These are phyloP conservation scores for Periphyllus acericola DNA, from an alignment of 2,888 invertebrate species.

Conservation along the genomic window DNA sequence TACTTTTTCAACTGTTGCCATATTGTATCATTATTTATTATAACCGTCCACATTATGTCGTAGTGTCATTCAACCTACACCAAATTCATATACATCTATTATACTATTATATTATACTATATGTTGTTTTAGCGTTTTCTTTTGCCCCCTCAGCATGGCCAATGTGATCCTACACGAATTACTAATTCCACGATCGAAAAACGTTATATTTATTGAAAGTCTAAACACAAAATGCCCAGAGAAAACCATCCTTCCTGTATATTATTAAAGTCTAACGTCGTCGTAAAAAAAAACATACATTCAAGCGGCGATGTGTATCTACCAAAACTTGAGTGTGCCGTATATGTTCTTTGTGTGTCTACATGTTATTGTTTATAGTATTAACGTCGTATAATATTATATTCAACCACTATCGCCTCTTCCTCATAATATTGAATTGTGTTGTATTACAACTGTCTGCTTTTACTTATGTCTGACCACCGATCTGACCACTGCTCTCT, in stretches of 20 bases:
- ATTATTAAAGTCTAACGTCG: not conserved
- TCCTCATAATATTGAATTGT: constrained; percentile 2
- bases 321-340: constrained; percentile 40
- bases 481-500: constrained; percentile 2
- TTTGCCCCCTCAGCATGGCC: constrained; percentile 30
- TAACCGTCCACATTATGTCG: not conserved
- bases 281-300: not conserved
- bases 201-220: not conserved
- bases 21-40: constrained; percentile 14
- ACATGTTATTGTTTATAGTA: not conserved
- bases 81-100: not conserved
- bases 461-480: constrained; percentile 36
- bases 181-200: not conserved
- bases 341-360: constrained; percentile 10
- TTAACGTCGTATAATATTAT: not conserved
- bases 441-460: constrained; percentile 38
- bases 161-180: not conserved
- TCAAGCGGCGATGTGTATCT: constrained; percentile 38
- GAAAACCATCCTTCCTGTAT: not conserved
- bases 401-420: constrained; percentile 14
- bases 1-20: not conserved
- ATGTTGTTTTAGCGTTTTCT: constrained; percentile 6
- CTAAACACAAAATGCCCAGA: not conserved
- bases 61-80: constrained; percentile 21
- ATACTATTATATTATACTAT: not conserved